Conservation (phyloP, 2,113 vertebrate species). For the Menura novaehollandiae region DNA sequence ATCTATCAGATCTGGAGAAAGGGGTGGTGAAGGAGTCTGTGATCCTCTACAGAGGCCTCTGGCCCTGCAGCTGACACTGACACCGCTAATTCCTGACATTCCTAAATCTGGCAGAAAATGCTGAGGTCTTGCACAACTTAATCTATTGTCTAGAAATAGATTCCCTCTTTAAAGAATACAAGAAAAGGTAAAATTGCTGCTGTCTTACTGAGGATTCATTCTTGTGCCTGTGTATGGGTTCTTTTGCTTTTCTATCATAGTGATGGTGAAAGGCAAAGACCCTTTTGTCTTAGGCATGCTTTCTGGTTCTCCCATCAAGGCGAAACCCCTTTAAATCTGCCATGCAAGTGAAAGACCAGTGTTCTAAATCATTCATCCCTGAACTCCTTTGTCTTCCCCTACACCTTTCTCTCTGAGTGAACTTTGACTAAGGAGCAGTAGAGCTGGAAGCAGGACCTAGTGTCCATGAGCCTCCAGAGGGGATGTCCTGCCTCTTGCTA, state of each 20-base stretch:
- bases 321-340: neutral
- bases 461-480: accelerated
- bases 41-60: neutral
- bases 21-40: neutral
- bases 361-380: neutral
- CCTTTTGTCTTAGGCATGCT: neutral
- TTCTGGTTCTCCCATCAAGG: neutral
- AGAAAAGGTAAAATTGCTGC: neutral
- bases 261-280: neutral
- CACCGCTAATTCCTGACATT: neutral
- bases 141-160: neutral
- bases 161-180: neutral
- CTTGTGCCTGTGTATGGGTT: neutral
- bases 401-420: neutral
- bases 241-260: neutral
- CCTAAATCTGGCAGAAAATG: neutral
- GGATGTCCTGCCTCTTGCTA: neutral
- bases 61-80: neutral
- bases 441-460: neutral
- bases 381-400: neutral
- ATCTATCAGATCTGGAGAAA: neutral
- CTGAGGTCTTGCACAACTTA: neutral
- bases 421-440: neutral
- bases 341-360: neutral
- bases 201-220: neutral